Conservation (phyloP, 2,888 invertebrate species). For the Morpho deidamia region DNA sequence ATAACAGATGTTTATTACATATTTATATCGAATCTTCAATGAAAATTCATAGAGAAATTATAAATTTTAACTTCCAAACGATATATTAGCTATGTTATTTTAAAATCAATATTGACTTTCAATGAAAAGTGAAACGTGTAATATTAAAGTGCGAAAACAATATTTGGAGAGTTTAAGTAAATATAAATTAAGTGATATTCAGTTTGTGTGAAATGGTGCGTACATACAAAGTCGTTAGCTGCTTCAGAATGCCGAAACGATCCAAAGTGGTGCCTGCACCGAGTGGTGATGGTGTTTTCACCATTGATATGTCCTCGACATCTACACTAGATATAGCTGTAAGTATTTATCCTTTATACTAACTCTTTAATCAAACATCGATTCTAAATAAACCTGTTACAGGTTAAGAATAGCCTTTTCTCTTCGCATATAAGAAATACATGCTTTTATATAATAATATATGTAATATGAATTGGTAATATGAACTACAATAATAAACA, state of each 20-base stretch:
- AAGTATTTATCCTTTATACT: slow-evolving; percentile 32
- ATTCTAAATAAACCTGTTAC: too few species aligned
- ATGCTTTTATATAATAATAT: too few species aligned
- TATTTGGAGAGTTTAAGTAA: not conserved
- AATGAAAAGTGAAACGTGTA: too few species aligned
- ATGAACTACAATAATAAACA: too few species aligned
- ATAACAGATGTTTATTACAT: slow-evolving; percentile 2
- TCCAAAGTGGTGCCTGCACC: slow-evolving; percentile 56
- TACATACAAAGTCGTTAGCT: slow-evolving; percentile 52
- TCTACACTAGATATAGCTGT: slow-evolving; percentile 61
- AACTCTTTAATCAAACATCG: too few species aligned
- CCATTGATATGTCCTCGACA: slow-evolving; percentile 43
- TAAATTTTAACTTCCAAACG: too few species aligned
- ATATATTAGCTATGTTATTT: too few species aligned
- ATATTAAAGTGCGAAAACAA: too few species aligned
- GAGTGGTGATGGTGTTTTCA: slow-evolving; percentile 53
- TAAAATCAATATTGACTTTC: too few species aligned
- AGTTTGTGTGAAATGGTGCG: slow-evolving; percentile 49
- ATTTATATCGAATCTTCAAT: slow-evolving; percentile 12
- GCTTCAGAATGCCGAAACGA: slow-evolving; percentile 57
- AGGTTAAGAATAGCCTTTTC: too few species aligned
- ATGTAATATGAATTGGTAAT: too few species aligned
- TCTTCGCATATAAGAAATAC: too few species aligned
- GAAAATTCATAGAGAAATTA: not conserved
- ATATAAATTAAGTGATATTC: slow-evolving; percentile 1